These are phyloP conservation scores for Antitype chi DNA, from an alignment of 2,888 invertebrate species.

Conservation along the genomic window DNA sequence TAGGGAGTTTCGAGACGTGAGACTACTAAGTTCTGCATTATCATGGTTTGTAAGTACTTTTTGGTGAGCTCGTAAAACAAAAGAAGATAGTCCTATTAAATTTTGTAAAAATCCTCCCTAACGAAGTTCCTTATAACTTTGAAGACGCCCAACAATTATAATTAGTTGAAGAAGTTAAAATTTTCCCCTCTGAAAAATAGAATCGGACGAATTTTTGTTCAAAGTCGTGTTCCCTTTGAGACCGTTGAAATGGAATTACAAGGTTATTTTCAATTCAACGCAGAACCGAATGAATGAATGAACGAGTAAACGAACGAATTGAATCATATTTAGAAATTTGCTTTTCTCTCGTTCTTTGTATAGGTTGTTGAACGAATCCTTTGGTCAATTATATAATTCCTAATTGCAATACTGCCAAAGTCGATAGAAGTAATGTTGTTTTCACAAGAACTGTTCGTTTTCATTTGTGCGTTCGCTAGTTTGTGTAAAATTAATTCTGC, in stretches of 20 bases:
- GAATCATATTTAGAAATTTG: constrained; percentile 67
- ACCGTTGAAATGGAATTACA: constrained; percentile 70
- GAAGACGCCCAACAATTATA: constrained; percentile 42
- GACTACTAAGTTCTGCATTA: constrained; percentile 18
- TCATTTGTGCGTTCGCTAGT: not conserved
- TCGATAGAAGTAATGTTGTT: not conserved
- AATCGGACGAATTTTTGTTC: constrained; percentile 53
- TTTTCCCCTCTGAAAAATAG: constrained; percentile 55
- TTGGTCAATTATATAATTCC: constrained; percentile 47
- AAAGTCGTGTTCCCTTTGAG: constrained; percentile 67
- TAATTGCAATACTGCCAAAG: constrained; percentile 26
- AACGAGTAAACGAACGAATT: constrained; percentile 67
- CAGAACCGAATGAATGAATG: constrained; percentile 64
- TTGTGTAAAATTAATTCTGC: not conserved
- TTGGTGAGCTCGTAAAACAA: constrained; percentile 19
- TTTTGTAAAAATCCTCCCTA: constrained; percentile 24
- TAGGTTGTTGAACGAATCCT: constrained; percentile 33
- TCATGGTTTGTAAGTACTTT: constrained; percentile 35
- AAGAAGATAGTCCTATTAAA: constrained; percentile 25
- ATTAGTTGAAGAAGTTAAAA: constrained; percentile 62
- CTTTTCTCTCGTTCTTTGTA: constrained; percentile 56
- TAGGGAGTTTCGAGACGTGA: constrained; percentile 21
- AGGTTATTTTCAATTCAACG: constrained; percentile 67
- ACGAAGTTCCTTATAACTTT: constrained; percentile 35
- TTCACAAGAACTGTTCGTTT: not conserved